A percentile compares a stretch with the other conserved stretches of the same genome.
These are phyloP conservation scores for Zaprionus ghesquierei DNA, from an alignment of 1,140 invertebrate genomes.

Conservation along the genomic window DNA sequence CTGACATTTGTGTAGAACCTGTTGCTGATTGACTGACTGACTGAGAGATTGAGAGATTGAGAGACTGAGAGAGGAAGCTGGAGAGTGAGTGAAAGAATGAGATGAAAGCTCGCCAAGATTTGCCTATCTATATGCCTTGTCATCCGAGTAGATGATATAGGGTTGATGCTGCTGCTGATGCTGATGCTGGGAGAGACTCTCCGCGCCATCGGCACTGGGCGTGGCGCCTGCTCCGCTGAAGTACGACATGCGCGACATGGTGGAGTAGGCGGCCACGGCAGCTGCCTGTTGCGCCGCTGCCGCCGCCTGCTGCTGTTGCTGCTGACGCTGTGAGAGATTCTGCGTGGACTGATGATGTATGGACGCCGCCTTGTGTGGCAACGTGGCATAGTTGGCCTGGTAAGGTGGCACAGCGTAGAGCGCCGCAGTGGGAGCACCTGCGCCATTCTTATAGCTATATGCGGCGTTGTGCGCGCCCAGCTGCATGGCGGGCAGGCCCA, in stretches of 20 bases:
- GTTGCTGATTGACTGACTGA: slow-evolving; percentile 69
- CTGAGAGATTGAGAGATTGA: slow-evolving; percentile 42
- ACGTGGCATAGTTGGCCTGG: slow-evolving; percentile 84
- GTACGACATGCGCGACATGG: slow-evolving; percentile 81
- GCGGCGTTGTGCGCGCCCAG: slow-evolving; percentile 83
- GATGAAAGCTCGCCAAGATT: neutral
- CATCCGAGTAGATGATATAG: slow-evolving; percentile 82
- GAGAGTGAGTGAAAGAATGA: neutral
- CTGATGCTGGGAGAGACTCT: slow-evolving; percentile 60
- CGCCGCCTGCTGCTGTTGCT: slow-evolving; percentile 82
- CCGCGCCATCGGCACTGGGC: slow-evolving; percentile 51
- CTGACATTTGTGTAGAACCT: slow-evolving; percentile 76
- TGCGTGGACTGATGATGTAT: slow-evolving; percentile 82
- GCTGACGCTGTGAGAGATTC: slow-evolving; percentile 84
- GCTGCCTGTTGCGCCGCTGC: slow-evolving; percentile 71
- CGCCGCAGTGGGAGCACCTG: slow-evolving; percentile 82
- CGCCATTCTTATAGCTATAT: slow-evolving; percentile 83
- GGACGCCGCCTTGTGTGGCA: slow-evolving; percentile 85
- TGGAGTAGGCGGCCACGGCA: slow-evolving; percentile 79
- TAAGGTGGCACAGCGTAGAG: slow-evolving; percentile 84
- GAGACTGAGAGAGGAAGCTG: slow-evolving; percentile 36
- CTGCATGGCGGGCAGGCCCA: slow-evolving; percentile 84
- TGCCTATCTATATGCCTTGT: slow-evolving; percentile 81
- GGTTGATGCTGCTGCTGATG: slow-evolving; percentile 69
- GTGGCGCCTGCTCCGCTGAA: slow-evolving; percentile 63